Conservation (phyloP, 2,888 invertebrate species). For the Amblyjoppa proteus region DNA sequence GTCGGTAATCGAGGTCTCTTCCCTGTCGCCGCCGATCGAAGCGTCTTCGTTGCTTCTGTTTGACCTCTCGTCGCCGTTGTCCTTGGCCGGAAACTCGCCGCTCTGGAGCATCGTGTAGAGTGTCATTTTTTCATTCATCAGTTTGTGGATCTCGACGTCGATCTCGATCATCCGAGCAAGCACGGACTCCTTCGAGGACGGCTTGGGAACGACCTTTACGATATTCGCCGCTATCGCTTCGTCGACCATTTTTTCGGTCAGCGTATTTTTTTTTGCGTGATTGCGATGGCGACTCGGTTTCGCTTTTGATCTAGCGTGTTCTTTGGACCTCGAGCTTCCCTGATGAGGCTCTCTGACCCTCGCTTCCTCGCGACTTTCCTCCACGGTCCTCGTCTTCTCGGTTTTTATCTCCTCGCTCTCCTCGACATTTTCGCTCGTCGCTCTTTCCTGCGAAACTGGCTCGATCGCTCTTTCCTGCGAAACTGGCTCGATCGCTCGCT, state of each 20-base stretch:
- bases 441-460: background rate
- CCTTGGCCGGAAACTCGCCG: conserved; percentile 72
- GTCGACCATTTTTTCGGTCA: conserved; percentile 70
- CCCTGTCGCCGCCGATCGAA: background rate
- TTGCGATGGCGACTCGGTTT: conserved; percentile 52
- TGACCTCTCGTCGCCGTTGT: background rate
- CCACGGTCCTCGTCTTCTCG: background rate
- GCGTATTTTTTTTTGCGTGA: conserved; percentile 49
- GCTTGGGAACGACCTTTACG: conserved; percentile 68
- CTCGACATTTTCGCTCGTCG: background rate
- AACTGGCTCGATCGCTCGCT: background rate
- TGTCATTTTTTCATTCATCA: conserved; percentile 87
- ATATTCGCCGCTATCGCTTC: conserved; percentile 68
- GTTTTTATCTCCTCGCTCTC: background rate
- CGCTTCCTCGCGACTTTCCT: conserved; percentile 4
- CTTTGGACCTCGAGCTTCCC: conserved; percentile 55
- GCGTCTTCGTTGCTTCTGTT: conserved; percentile 11
- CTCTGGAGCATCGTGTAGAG: conserved; percentile 86
- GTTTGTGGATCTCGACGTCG: conserved; percentile 87
- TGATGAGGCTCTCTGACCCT: conserved; percentile 42
- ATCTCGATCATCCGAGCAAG: conserved; percentile 88
- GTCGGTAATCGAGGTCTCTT: conserved; percentile 7
- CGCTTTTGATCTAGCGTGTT: conserved; percentile 53
- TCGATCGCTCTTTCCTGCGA: background rate
- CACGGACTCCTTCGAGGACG: conserved; percentile 80